Conservation (phyloP, 2,113 vertebrate species). For the Cephalopholis sonnerati region DNA sequence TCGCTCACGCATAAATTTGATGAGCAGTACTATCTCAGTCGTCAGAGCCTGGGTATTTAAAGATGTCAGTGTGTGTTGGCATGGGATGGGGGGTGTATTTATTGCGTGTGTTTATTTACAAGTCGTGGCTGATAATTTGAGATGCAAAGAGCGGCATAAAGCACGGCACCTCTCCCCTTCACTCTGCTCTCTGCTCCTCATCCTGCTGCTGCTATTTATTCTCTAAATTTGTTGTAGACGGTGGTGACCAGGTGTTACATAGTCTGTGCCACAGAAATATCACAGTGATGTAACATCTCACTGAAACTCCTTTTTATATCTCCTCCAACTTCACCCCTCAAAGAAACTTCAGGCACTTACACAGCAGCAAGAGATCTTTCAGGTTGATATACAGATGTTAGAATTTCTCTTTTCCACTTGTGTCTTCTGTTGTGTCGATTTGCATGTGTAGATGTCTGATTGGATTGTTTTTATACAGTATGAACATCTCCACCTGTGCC, state of each 20-base stretch:
- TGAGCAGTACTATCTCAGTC: conserved; percentile 81
- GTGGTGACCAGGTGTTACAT: conserved; percentile 26
- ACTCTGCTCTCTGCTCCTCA: conserved; percentile 34
- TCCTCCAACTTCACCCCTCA: not conserved
- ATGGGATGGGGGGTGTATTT: conserved; percentile 54
- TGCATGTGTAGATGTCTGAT: not conserved
- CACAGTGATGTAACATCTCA: conserved; percentile 30
- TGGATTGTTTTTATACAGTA: not conserved
- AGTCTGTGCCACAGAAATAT: conserved; percentile 27
- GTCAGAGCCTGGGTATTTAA: conserved; percentile 82
- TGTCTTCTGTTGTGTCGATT: not conserved
- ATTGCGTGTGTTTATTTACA: conserved; percentile 70
- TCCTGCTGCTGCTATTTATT: conserved; percentile 48
- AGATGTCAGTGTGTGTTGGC: conserved; percentile 68
- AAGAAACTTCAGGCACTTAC: not conserved
- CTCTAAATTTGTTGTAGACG: conserved; percentile 7
- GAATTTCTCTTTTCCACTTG: not conserved
- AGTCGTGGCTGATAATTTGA: conserved; percentile 56
- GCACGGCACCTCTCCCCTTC: conserved; percentile 34
- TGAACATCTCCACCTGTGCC: not conserved
- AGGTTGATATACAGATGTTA: not conserved
- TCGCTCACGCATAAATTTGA: conserved; percentile 82
- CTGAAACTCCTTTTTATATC: conserved; percentile 1
- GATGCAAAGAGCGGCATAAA: conserved; percentile 43
- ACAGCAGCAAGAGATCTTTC: not conserved